Evolutionary conservation across 2,888 invertebrate species (phyloP).

Genomic region (Meliscaeva auricollis): DNA sequence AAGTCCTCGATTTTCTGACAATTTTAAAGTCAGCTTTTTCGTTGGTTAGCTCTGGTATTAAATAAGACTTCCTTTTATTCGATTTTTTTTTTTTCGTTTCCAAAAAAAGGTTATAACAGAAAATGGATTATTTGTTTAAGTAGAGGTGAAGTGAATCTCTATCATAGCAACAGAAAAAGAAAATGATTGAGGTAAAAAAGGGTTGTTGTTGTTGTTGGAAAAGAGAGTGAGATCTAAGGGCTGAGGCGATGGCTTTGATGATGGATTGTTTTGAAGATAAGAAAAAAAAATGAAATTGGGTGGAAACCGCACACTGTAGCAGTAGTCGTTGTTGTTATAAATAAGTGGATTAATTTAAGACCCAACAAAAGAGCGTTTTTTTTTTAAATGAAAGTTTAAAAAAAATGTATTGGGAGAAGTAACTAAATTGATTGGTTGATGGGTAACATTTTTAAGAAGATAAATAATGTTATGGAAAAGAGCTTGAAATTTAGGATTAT

Average conservation of each 20-base stretch:
- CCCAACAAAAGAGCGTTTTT: background rate
- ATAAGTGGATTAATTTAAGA: conserved; percentile 15
- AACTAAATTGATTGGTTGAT: conserved; percentile 7
- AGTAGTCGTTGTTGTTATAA: background rate
- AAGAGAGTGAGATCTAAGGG: background rate
- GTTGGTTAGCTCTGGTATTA: conserved; percentile 2
- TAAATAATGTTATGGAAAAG: background rate
- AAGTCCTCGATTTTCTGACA: conserved; percentile 33
- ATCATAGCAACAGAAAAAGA: background rate
- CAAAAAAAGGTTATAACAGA: conserved; percentile 7
- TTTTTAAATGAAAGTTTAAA: background rate
- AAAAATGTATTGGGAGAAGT: background rate
- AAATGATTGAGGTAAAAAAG: conserved; percentile 26
- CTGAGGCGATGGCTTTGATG: background rate
- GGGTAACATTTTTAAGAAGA: background rate
- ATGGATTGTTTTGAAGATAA: background rate
- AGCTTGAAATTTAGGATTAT: no score
- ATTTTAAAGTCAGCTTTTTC: conserved; percentile 35
- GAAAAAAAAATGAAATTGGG: background rate
- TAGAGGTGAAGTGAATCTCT: background rate
- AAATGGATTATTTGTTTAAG: conserved; percentile 28
- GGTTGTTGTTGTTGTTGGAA: conserved; percentile 9
- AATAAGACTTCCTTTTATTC: conserved; percentile 22
- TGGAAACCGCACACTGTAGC: background rate
- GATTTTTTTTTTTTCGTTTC: no score